These are phyloP conservation scores for Parotia lawesii DNA, from an alignment of 2,113 vertebrate species.

Conservation along the genomic window DNA sequence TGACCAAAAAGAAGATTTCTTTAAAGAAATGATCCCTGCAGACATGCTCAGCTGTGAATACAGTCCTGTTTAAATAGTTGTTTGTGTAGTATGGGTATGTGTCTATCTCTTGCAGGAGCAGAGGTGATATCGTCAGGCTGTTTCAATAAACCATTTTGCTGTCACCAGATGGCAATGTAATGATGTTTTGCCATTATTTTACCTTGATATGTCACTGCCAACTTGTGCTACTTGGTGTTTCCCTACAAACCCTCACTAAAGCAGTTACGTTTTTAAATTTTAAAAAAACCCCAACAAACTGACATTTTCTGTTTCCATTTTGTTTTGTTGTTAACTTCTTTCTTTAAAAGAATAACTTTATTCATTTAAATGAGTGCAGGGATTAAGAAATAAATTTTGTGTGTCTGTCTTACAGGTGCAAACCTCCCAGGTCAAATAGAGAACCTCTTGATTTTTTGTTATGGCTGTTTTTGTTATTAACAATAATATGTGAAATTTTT, in stretches of 20 bases:
- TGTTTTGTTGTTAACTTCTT: background rate
- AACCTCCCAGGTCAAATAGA: background rate
- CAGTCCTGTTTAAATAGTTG: background rate
- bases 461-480: background rate
- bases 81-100: background rate
- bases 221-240: background rate
- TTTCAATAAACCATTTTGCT: background rate
- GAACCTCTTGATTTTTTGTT: background rate
- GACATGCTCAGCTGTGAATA: background rate
- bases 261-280: background rate
- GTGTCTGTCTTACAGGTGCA: background rate
- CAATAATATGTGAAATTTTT: background rate
- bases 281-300: background rate
- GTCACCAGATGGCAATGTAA: conserved; percentile 35
- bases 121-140: background rate
- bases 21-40: background rate
- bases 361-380: background rate
- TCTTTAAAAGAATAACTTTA: background rate
- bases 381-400: background rate
- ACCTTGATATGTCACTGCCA: background rate
- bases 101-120: background rate
- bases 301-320: background rate
- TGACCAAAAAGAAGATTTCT: background rate
- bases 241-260: background rate
- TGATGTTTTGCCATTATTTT: background rate